Evolutionary conservation across 2,888 invertebrate genomes (phyloP), one percentile per base, ranked within the genome.

Genomic region (Limulus polyphemus): DNA sequence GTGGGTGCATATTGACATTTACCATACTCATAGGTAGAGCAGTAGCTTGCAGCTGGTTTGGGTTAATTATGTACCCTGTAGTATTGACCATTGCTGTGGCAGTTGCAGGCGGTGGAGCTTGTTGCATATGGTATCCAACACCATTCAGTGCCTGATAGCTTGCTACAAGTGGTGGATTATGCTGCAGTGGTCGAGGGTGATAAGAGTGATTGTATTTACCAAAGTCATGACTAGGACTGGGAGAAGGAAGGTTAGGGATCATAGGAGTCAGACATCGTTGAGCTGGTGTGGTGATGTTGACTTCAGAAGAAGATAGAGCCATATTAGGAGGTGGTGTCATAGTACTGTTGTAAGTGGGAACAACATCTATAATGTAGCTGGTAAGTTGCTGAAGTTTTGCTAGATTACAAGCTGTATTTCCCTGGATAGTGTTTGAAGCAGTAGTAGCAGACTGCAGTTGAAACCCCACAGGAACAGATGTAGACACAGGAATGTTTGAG

Each of bases 341-440:
- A 61, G 83, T 83, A 70, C 81, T 83, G 72, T 83, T 82, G 62
- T 81, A 78, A 62, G 77, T 71, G 14, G 74, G 74, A 57, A 73
- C 79, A 78, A 83, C 82, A 55, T 78, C 75, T 70, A 87, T 87
- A 62, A 88, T 78, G 75, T 90, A 90, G 76, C 92, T 93, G 0
- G 94, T 91, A 75, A 95, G 81, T 78, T 95, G 94, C 77, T 94
- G 94, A 70, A 95, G 81, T 77, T 94, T 92, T 64, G 92, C 88
- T 57, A 95, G 82, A 74, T 88, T 89, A 77, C 92, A 90, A 66
- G 85, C 83, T 67, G 75, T 71, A 61, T 73, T 73, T 59, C 71
- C 69, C 47, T 69, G 65, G 12, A 67, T 65, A 71, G 73, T 75
- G 55, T 73, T 64, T 51, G 67, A 58, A 47, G 64, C 52, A 47